Conservation (phyloP, 2,797 vertebrate genomes). For the Clarias fuscus region DNA sequence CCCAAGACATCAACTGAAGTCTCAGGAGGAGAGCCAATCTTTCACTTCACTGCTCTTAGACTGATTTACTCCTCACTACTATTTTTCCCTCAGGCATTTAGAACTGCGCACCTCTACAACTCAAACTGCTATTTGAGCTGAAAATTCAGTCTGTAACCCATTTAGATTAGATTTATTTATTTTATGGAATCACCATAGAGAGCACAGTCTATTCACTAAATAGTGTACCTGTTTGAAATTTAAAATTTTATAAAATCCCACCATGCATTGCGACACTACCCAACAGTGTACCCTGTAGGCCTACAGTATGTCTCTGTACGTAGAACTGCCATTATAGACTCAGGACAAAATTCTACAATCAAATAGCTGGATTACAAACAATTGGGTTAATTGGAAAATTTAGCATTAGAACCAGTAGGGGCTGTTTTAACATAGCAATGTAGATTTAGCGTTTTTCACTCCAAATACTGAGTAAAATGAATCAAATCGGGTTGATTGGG, state of each 20-base stretch:
- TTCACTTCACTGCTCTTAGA: not conserved
- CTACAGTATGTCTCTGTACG: not conserved
- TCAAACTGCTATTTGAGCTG: not conserved
- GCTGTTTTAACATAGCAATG: not conserved
- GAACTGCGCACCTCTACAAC: not conserved
- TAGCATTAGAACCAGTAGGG: not conserved
- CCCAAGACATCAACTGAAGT: not conserved
- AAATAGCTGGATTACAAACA: not conserved
- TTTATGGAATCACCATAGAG: not conserved
- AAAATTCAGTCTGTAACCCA: not conserved
- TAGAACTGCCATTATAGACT: not conserved
- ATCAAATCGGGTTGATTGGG: too few relatives aligned
- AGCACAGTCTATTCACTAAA: not conserved
- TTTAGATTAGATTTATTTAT: constrained; percentile 9
- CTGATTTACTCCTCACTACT: constrained; percentile 3
- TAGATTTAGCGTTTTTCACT: not conserved
- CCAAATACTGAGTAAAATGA: not conserved
- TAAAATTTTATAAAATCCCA: not conserved
- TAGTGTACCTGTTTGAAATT: not conserved
- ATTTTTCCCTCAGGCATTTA: not conserved
- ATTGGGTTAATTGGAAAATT: not conserved
- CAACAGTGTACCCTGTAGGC: not conserved
- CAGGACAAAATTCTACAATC: not conserved
- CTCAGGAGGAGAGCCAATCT: not conserved
- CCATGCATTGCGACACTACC: not conserved